Percentiles rank a stretch among this genome's conserved stretches.
Conservation (phyloP, 2,888 invertebrate species). For the Heliothis peltigera region DNA sequence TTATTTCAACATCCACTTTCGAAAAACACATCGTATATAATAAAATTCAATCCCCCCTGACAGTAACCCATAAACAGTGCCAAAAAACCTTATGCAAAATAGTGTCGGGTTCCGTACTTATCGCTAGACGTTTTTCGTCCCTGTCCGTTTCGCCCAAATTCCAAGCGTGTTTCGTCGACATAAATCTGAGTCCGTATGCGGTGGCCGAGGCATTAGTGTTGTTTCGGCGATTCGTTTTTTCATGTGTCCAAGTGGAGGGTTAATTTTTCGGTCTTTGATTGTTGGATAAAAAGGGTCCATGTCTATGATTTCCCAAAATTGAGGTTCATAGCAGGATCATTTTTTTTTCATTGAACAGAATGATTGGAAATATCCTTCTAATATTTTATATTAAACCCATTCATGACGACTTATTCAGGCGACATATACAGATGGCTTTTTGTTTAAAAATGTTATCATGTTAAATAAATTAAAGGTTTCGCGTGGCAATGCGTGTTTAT, state of each 20-base stretch:
- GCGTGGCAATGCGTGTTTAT: no score
- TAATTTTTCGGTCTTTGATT: conserved; percentile 50
- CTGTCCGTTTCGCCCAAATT: conserved; percentile 68
- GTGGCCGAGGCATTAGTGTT: conserved; percentile 55
- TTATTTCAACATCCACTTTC: conserved; percentile 17
- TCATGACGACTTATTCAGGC: no score
- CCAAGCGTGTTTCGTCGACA: conserved; percentile 66
- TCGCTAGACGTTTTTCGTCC: conserved; percentile 68
- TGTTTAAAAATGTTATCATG: no score
- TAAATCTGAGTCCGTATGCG: conserved; percentile 67
- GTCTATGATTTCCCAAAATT: conserved; percentile 29
- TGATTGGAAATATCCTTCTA: no score
- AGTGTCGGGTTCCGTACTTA: conserved; percentile 61
- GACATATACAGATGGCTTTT: no score
- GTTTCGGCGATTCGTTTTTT: conserved; percentile 53
- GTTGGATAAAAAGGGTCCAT: conserved; percentile 30
- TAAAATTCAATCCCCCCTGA: conserved; percentile 63
- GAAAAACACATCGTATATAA: conserved; percentile 56
- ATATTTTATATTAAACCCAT: no score
- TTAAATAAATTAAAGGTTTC: no score
- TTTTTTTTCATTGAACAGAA: no score
- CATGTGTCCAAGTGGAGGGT: conserved; percentile 38
- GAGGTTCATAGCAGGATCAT: no score
- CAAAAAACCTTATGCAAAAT: conserved; percentile 67
- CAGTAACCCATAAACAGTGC: conserved; percentile 62